These are phyloP conservation scores for Ophion slaviceki DNA, from an alignment of 2,888 invertebrate genomes.

Conservation along the genomic window DNA sequence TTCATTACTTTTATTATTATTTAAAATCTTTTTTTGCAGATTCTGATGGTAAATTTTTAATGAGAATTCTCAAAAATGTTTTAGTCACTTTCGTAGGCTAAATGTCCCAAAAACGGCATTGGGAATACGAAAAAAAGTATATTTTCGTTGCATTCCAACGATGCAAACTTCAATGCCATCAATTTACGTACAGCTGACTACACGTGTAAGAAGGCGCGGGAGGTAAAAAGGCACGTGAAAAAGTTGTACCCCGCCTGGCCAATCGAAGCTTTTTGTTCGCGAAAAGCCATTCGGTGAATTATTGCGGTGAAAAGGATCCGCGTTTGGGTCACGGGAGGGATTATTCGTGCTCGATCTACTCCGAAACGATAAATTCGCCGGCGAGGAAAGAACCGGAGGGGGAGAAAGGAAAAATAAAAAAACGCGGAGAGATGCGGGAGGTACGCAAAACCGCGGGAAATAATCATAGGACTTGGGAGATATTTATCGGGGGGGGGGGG, in stretches of 20 bases:
- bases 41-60: too few relatives aligned
- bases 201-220: too few relatives aligned
- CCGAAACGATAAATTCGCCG: slow-evolving; percentile 32
- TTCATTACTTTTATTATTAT: too few relatives aligned
- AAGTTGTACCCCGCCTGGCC: neutral
- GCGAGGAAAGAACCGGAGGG: neutral
- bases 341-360: slow-evolving; percentile 31
- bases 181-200: too few relatives aligned
- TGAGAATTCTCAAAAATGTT: too few relatives aligned
- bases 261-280: slow-evolving; percentile 34
- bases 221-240: neutral
- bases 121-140: too few relatives aligned
- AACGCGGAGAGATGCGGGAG: slow-evolving; percentile 4
- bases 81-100: too few relatives aligned
- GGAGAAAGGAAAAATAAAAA: slow-evolving; percentile 50
- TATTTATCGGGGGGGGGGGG: slow-evolving; percentile 21
- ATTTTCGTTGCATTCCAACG: too few relatives aligned
- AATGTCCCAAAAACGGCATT: too few relatives aligned
- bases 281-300: slow-evolving; percentile 22
- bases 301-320: slow-evolving; percentile 14
- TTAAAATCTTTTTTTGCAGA: too few relatives aligned
- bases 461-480: slow-evolving; percentile 43
- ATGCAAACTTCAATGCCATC: too few relatives aligned
- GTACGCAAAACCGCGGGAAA: slow-evolving; percentile 43
- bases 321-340: slow-evolving; percentile 41